phyloP scores from a whole-genome alignment of 1,140 invertebrate species.

The Plutomurus gul region DNA sequence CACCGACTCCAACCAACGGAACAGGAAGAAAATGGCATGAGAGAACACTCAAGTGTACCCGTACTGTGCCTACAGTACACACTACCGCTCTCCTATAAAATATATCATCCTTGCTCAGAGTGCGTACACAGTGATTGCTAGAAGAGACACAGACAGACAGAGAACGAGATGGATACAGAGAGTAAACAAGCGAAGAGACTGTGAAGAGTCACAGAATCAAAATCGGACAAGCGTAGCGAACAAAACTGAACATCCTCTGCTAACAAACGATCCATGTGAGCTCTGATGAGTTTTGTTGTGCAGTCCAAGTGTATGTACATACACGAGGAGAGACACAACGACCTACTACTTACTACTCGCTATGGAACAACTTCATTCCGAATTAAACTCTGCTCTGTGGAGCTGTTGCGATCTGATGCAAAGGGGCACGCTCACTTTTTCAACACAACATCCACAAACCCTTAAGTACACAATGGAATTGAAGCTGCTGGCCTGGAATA shows the following conservation, averaged over 20 bases:
- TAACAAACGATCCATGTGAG: background rate
- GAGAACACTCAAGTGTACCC: background rate
- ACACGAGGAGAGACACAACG: too few relatives aligned
- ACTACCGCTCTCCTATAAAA: too few relatives aligned
- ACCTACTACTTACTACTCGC: too few relatives aligned
- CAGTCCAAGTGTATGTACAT: too few relatives aligned
- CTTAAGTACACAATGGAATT: background rate
- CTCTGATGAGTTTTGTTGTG: too few relatives aligned
- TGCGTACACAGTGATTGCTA: background rate
- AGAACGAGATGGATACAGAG: background rate
- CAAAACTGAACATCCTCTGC: background rate
- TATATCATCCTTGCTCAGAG: too few relatives aligned
- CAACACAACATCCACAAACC: too few relatives aligned
- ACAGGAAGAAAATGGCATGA: background rate
- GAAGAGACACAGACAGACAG: background rate
- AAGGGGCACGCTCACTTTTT: too few relatives aligned
- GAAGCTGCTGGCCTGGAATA: background rate
- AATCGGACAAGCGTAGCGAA: background rate
- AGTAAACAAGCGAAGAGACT: slow-evolving; percentile 16
- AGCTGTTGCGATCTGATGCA: too few relatives aligned
- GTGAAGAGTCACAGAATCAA: background rate
- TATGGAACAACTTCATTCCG: too few relatives aligned
- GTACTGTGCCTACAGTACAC: too few relatives aligned
- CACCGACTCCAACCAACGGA: background rate
- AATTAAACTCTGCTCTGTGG: too few relatives aligned